phyloP scores from a whole-genome alignment of 2,797 vertebrate genomes.

The Tenualosa ilisha region DNA sequence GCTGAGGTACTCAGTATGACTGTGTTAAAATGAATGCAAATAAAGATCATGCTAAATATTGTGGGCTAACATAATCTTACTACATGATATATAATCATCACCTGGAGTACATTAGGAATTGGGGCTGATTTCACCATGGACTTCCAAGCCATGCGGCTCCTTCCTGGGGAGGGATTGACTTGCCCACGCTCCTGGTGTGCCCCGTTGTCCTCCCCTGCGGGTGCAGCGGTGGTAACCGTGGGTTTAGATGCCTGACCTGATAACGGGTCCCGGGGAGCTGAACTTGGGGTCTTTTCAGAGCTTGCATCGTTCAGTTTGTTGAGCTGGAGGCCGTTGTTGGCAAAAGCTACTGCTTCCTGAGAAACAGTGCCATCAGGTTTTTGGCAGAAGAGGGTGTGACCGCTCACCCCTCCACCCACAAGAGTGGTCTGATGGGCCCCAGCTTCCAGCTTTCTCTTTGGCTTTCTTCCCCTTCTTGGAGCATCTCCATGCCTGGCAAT shows the following conservation, averaged over 20 bases:
- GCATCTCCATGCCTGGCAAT: constrained; percentile 41
- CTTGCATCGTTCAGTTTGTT: background rate
- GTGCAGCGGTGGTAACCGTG: constrained; percentile 59
- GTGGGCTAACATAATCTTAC: background rate
- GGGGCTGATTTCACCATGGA: constrained; percentile 75
- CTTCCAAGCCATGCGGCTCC: constrained; percentile 81
- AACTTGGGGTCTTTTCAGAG: constrained; percentile 1
- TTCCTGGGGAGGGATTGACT: constrained; percentile 57
- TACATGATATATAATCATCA: constrained; percentile 31
- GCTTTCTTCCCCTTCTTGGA: constrained; percentile 49
- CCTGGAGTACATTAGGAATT: constrained; percentile 63
- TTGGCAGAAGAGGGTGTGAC: constrained; percentile 18
- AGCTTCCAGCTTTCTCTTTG: constrained; percentile 37
- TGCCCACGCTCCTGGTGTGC: constrained; percentile 57
- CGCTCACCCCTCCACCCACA: constrained; percentile 7
- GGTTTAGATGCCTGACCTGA: constrained; percentile 73
- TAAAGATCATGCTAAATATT: background rate
- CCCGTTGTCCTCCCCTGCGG: constrained; percentile 34
- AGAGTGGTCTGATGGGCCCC: constrained; percentile 29
- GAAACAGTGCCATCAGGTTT: constrained; percentile 53
- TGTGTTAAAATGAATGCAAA: background rate
- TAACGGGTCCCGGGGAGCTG: background rate
- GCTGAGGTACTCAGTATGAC: background rate
- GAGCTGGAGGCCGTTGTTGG: constrained; percentile 71
- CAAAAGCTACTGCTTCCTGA: constrained; percentile 74